Percentiles rank a stretch among this genome's conserved stretches.
Conservation (phyloP, 2,888 invertebrate species). For the Meloe dianella region DNA sequence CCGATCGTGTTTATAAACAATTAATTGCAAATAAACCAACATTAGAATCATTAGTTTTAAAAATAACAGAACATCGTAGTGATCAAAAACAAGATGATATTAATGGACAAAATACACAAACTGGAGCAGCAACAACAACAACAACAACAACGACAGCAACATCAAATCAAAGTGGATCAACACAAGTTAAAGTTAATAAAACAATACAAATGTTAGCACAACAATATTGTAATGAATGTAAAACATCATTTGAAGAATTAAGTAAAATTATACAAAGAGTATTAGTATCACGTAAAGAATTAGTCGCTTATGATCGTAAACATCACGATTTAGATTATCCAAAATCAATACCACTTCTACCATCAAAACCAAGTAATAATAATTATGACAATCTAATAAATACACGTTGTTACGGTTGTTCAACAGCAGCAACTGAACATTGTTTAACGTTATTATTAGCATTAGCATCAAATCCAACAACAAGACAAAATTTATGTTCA, state of each 20-base stretch:
- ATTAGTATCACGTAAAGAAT: constrained; percentile 86
- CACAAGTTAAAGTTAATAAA: constrained; percentile 76
- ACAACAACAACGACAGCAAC: constrained; percentile 39
- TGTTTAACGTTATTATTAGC: constrained; percentile 90
- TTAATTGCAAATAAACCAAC: constrained; percentile 89
- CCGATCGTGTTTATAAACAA: constrained; percentile 92
- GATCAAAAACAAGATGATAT: constrained; percentile 68
- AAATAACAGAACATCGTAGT: constrained; percentile 85
- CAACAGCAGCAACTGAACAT: constrained; percentile 90
- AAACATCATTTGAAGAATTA: constrained; percentile 92
- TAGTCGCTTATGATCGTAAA: constrained; percentile 88
- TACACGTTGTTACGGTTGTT: constrained; percentile 85
- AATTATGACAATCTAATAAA: constrained; percentile 46
- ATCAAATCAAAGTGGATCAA: constrained; percentile 42
- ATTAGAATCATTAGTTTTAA: constrained; percentile 82
- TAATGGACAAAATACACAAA: constrained; percentile 27
- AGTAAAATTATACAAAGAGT: constrained; percentile 90
- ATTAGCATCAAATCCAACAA: constrained; percentile 79
- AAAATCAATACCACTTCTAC: constrained; percentile 59
- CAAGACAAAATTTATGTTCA: constrained; percentile 77
- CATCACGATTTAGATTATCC: constrained; percentile 69
- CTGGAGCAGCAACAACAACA: constrained; percentile 35
- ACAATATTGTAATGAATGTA: constrained; percentile 94
- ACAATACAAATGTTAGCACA: constrained; percentile 93
- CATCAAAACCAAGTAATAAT: constrained; percentile 31